Base-by-base conservation (phyloP, 2,888 invertebrate species). In the Thalpophila matura region DNA sequence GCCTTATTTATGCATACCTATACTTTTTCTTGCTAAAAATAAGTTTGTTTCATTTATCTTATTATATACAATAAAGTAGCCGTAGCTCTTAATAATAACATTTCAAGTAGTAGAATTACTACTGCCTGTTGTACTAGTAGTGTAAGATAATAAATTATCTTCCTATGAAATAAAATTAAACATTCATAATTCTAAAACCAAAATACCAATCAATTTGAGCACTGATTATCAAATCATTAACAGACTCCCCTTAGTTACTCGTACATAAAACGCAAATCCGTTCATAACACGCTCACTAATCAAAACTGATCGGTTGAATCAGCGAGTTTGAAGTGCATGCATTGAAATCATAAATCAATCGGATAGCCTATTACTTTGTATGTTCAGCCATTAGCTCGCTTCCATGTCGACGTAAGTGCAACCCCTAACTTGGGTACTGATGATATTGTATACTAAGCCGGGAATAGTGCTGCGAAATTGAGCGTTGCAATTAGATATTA, bases 341-440 rank as follows among this genome's bases (percentile, higher is more conserved):
- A 82, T 85, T 83, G 79, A 84, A 84, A 86, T 89, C 90, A 90
- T 92, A 91, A 92, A 92, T 92, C 92, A 91, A 86, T 86, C 82
- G 86, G 84, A 86, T 84, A 84, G 86, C 77, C 89, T 88, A 89
- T 90, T 89, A 89, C 87, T 85, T 85, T 90, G 89, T 89, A 83
- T 91, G 86, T 76, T 86, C 83, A 87, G 75, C 89, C 86, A 89
- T 90, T 90, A 90, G 88, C 85, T 77, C 66, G 85, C 75, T 67
- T 80, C 81, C 78, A 75, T 61, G 80, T 72, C 69, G 61, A 69
- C 69, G 63, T 79, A 69, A 74, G 77, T 83, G 78, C 71, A 78
- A 51, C 72, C 70, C 65, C 83, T 81, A 79, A 79, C 74, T 79
- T 66, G 50, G 69, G 49, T 67, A 73, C 58, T 57, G 54, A 35